Percentiles rank a stretch among this genome's conserved stretches.
phyloP scores from a whole-genome alignment of 2,113 vertebrate species.

The Pelecanus crispus region DNA sequence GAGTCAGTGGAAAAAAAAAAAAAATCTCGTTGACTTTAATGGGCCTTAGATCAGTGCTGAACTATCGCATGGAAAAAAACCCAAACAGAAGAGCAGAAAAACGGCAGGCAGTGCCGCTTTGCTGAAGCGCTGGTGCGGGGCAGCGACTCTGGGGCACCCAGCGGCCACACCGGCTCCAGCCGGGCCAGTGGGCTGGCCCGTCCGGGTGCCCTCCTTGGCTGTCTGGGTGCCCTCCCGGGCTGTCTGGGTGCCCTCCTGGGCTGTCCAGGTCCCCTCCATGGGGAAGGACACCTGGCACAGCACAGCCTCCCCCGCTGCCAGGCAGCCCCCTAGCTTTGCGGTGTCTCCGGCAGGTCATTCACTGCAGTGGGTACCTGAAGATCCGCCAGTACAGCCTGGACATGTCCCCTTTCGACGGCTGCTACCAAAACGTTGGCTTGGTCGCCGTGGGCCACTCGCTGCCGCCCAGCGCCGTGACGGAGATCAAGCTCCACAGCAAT shows the following conservation, averaged over 20 bases:
- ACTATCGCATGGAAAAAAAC: not conserved
- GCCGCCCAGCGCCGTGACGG: conserved; percentile 92
- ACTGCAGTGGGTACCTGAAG: conserved; percentile 97
- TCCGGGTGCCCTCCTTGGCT: accelerated
- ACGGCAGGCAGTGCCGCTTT: not conserved
- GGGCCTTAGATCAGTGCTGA: not conserved
- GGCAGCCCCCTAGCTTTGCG: not conserved
- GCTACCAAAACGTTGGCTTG: conserved; percentile 97
- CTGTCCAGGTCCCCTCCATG: no score
- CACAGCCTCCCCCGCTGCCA: no score
- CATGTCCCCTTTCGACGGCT: conserved; percentile 97
- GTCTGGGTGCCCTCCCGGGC: no score
- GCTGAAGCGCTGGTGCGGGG: not conserved
- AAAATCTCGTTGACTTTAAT: not conserved
- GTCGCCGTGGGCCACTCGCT: conserved; percentile 95
- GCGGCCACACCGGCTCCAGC: not conserved
- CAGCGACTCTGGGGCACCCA: not conserved
- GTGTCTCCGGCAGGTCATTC: conserved; percentile 83
- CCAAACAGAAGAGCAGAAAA: not conserved
- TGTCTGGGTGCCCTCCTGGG: accelerated
- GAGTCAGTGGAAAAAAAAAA: not conserved
- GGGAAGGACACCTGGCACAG: not conserved
- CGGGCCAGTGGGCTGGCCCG: accelerated
- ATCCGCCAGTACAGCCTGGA: conserved; percentile 96
- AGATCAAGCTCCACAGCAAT: conserved; percentile 97